Conservation (phyloP, 2,113 vertebrate species). For the Ptilorrhoa leucosticta region DNA sequence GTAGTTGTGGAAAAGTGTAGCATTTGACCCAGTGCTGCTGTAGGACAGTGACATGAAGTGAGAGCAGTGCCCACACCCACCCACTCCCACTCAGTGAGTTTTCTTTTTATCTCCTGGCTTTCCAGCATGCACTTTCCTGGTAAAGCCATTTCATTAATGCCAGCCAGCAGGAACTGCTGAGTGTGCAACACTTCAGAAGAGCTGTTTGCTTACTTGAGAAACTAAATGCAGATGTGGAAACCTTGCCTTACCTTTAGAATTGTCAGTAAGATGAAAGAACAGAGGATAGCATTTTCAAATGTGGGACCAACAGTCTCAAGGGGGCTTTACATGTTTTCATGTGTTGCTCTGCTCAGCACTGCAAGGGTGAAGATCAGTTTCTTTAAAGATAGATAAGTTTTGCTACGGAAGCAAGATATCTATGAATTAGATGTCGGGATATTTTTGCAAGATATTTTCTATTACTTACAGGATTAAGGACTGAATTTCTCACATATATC, state of each 20-base stretch:
- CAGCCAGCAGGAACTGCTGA: neutral
- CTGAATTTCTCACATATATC: neutral
- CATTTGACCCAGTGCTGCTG: neutral
- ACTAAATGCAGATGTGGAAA: neutral
- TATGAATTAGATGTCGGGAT: neutral
- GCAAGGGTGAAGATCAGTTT: neutral
- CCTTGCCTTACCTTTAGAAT: neutral
- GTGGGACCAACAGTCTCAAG: too few species aligned
- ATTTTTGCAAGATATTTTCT: neutral
- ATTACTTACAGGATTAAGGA: neutral
- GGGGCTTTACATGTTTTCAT: neutral
- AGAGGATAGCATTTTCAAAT: neutral
- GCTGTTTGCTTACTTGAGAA: constrained; percentile 32
- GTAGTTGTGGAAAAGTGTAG: neutral
- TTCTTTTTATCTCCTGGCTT: neutral
- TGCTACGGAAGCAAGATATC: neutral
- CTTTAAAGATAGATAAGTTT: neutral
- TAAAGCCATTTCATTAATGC: neutral
- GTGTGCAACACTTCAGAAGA: neutral
- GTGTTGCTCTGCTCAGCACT: neutral
- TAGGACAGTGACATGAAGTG: neutral
- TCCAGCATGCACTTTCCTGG: neutral
- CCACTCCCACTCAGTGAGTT: neutral
- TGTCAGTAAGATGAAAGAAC: neutral
- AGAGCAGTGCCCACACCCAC: accelerated